Percentiles rank a stretch among this genome's conserved stretches.
These are phyloP conservation scores for Megalopta genalis DNA, from an alignment of 1,140 invertebrate species.

Conservation along the genomic window DNA sequence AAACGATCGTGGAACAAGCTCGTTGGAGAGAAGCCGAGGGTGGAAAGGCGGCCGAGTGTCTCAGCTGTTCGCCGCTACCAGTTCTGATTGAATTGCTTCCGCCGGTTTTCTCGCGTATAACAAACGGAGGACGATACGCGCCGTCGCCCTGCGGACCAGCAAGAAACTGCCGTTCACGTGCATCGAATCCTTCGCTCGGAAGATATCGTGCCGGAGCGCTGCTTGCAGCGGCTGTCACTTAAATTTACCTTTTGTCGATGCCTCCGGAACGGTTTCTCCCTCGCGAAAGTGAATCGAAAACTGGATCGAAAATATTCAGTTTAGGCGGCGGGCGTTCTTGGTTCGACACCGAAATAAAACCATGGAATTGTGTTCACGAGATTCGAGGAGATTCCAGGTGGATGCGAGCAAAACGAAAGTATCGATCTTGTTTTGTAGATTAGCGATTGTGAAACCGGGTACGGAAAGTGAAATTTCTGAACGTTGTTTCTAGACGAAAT, in stretches of 20 bases:
- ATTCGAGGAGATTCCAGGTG: too few species aligned
- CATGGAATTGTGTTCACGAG: too few species aligned
- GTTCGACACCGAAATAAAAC: too few species aligned
- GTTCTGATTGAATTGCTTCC: slow-evolving; percentile 77
- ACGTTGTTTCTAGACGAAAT: too few species aligned
- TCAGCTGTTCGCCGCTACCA: slow-evolving; percentile 72
- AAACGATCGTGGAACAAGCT: slow-evolving; percentile 10
- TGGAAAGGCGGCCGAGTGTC: slow-evolving; percentile 56
- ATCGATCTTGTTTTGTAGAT: too few species aligned
- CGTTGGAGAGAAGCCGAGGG: slow-evolving; percentile 8
- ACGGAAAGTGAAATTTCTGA: too few species aligned
- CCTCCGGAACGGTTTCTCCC: slow-evolving; percentile 6
- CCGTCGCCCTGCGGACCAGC: slow-evolving; percentile 5
- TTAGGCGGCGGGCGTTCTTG: background rate
- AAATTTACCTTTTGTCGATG: slow-evolving; percentile 43
- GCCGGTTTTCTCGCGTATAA: slow-evolving; percentile 67
- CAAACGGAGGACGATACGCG: slow-evolving; percentile 16
- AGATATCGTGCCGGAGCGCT: slow-evolving; percentile 11
- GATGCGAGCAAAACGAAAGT: too few species aligned
- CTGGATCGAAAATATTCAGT: background rate
- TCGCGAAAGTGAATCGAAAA: background rate
- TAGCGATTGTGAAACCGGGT: too few species aligned
- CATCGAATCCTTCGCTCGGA: slow-evolving; percentile 26
- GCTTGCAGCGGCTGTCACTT: slow-evolving; percentile 49
- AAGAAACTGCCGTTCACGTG: slow-evolving; percentile 22